Base-by-base conservation (phyloP, 2,888 invertebrate genomes). In the Zonitis immaculata region DNA sequence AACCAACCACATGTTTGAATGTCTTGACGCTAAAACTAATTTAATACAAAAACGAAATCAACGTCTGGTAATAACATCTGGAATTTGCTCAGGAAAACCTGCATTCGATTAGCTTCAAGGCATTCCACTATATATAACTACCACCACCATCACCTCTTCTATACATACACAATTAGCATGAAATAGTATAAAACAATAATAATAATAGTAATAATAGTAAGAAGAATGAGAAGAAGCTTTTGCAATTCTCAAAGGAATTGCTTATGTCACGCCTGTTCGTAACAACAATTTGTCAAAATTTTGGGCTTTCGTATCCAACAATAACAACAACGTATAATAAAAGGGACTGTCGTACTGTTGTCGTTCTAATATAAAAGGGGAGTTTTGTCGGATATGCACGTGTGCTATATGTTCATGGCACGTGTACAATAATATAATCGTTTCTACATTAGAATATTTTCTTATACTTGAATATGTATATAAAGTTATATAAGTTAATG, bases 71-170 rank as follows among this genome's bases (percentile, higher is more conserved):
- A 45, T 45, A 30, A 45, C 45, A 45, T 45, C 45, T 45, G 45
- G 45, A 45, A 27, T 28, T 45, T 30, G 18, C 16, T 20, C 20
- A 28, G 18, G 27, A 45, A 39, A 45, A 45, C 28, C 45, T 45
- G 45, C 28, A 45, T 45, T 45, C 45, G 45, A 45, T 45, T 45
- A 45, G 45, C 45, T 45, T 27, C n/a, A 6, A 30, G 45, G 39
- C 39, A 39, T 39, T 20, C 39, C 16, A 16, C 39, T 5, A 5
- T 8, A n/a, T n/a, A n/a, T 39, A 20, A 39, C 35, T 35, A 16
- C 32, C 35, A 35, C 9, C 16, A 16, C 39, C 39, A 39, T 8
- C 11, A 9, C 11, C 18, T 9, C 11, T 8, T 8, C 39, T 16
- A 2, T 11, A 6, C 5, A 5, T 6, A 9, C 20, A 39, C 27